Conservation (phyloP, 2,888 invertebrate genomes). For the Pandemis cinnamomeana region DNA sequence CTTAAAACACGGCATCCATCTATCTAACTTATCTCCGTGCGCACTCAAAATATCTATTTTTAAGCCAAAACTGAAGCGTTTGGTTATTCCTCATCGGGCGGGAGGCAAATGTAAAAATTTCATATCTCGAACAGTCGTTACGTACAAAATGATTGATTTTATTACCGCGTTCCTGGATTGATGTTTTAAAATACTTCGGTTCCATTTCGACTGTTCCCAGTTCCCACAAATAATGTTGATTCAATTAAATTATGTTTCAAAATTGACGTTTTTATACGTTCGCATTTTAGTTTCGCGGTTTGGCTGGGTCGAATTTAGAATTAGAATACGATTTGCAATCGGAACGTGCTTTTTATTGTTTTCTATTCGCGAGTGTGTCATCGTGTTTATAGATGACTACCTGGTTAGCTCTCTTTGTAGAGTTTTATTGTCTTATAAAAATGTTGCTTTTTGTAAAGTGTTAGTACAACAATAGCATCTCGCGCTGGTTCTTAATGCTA, state of each 20-base stretch:
- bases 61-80: constrained; percentile 67
- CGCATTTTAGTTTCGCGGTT: constrained; percentile 38
- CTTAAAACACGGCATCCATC: constrained; percentile 71
- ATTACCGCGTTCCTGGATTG: constrained; percentile 72
- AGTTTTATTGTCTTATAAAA: constrained; percentile 32
- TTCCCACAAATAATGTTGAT: constrained; percentile 56
- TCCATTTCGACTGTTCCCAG: constrained; percentile 56
- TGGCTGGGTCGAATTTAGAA: constrained; percentile 30
- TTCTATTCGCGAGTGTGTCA: constrained; percentile 30
- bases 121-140: constrained; percentile 69
- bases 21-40: constrained; percentile 77
- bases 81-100: constrained; percentile 44
- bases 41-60: constrained; percentile 83
- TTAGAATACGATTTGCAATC: constrained; percentile 30
- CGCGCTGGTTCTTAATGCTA: not conserved
- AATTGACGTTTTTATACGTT: constrained; percentile 41
- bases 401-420: constrained; percentile 28
- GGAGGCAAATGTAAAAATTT: constrained; percentile 76
- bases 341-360: constrained; percentile 29
- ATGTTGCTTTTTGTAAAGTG: constrained; percentile 6
- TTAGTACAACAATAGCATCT: not conserved
- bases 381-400: constrained; percentile 26
- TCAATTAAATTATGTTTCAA: constrained; percentile 43
- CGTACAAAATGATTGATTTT: constrained; percentile 81
- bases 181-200: constrained; percentile 70